Percentiles rank a stretch among this genome's conserved stretches.
phyloP scores from a whole-genome alignment of 2,113 vertebrate species.

The Engystomops pustulosus region DNA sequence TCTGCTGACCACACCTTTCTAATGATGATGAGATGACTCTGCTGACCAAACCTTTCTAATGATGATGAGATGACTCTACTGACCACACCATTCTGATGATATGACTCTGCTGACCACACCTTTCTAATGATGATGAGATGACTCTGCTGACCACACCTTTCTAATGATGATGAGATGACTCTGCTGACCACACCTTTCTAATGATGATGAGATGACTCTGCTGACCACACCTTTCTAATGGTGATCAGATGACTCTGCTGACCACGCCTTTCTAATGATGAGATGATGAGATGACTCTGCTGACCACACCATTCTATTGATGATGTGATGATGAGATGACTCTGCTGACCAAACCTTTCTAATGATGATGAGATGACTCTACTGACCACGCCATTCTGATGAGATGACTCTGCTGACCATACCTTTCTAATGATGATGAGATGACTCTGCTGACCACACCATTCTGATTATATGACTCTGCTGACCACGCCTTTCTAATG shows the following conservation, averaged over 20 bases:
- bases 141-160: not conserved
- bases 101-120: not conserved
- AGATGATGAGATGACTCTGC: not conserved
- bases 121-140: not conserved
- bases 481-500: not conserved
- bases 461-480: not conserved
- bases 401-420: too few species aligned
- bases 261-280: not conserved
- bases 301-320: too few species aligned
- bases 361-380: too few species aligned
- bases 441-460: too few species aligned
- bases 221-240: not conserved
- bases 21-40: not conserved
- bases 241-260: not conserved
- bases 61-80: not conserved
- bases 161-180: not conserved
- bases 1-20: not conserved
- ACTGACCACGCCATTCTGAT: too few species aligned
- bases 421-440: too few species aligned
- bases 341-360: too few species aligned
- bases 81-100: not conserved
- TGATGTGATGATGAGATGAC: not conserved
- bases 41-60: not conserved
- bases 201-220: not conserved
- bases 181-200: not conserved